Evolutionary conservation across 2,113 vertebrate genomes (phyloP).

Genomic region (Xyrauchen texanus): DNA sequence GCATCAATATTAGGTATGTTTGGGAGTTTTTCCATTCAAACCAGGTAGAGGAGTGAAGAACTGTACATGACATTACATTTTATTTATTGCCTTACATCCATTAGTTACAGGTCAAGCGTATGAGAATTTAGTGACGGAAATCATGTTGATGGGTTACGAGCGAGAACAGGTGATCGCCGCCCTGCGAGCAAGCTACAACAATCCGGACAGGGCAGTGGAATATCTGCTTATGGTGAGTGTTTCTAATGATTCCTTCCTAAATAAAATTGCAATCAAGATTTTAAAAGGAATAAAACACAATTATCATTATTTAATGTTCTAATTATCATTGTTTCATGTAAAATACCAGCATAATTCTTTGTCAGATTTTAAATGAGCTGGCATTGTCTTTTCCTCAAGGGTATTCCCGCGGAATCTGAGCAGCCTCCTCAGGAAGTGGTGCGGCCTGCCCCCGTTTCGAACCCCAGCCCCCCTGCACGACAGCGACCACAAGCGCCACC

Average conservation of each 20-base stretch:
- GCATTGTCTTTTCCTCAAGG: slow-evolving; percentile 58
- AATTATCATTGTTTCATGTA: too few relatives aligned
- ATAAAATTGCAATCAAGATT: too few relatives aligned
- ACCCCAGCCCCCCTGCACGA: slow-evolving; percentile 49
- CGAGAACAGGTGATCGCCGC: slow-evolving; percentile 74
- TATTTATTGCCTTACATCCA: slow-evolving; percentile 4
- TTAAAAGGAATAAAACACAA: too few relatives aligned
- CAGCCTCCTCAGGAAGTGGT: slow-evolving; percentile 58
- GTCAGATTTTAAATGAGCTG: not conserved
- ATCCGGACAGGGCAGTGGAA: slow-evolving; percentile 79
- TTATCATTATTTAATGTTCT: too few relatives aligned
- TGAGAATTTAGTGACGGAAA: slow-evolving; percentile 78
- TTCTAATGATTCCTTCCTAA: too few relatives aligned
- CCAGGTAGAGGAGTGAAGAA: not conserved
- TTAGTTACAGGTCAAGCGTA: slow-evolving; percentile 78
- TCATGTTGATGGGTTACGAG: slow-evolving; percentile 80
- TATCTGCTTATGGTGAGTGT: slow-evolving; percentile 75
- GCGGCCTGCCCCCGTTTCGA: slow-evolving; percentile 49
- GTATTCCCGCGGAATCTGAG: slow-evolving; percentile 67
- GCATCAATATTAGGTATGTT: slow-evolving; percentile 75
- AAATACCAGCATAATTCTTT: too few relatives aligned
- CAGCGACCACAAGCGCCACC: slow-evolving; percentile 61
- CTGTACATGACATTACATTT: not conserved
- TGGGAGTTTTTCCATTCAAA: not conserved
- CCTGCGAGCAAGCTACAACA: slow-evolving; percentile 77